Percentiles rank a stretch among this genome's conserved stretches.
Evolutionary conservation across 2,797 vertebrate species (phyloP).

Genomic region (Limosa lapponica): DNA sequence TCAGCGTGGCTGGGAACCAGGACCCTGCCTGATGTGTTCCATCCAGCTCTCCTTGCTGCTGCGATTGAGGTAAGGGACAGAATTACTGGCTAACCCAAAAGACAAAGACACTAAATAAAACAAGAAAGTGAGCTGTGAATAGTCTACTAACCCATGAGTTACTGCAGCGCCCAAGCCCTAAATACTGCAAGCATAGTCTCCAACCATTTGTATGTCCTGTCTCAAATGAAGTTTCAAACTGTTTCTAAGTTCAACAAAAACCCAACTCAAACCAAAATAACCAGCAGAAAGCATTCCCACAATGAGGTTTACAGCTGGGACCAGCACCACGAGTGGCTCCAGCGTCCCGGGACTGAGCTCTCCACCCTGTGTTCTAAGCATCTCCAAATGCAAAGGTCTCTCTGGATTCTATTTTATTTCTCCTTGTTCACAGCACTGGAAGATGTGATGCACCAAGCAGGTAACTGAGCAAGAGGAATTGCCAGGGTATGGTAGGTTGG

Average conservation of each 20-base stretch:
- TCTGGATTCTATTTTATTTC: not conserved
- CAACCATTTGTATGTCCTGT: not conserved
- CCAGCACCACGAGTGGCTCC: not conserved
- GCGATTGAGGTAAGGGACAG: not conserved
- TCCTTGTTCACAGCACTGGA: not conserved
- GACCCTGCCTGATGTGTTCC: not conserved
- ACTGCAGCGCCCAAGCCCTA: not conserved
- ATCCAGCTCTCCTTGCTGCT: not conserved
- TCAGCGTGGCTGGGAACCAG: not conserved
- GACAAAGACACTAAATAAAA: not conserved
- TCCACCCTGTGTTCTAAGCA: not conserved
- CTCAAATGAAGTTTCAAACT: not conserved
- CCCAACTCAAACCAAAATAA: not conserved
- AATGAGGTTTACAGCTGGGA: not conserved
- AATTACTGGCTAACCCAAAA: not conserved
- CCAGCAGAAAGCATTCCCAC: not conserved
- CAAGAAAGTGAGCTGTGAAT: not conserved
- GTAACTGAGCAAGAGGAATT: not conserved
- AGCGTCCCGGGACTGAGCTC: not conserved
- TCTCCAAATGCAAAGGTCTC: not conserved
- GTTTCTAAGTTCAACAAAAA: not conserved
- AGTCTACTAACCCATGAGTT: not conserved
- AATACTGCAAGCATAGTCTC: not conserved
- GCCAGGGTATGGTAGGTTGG: not conserved
- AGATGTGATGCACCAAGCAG: accelerated